A percentile compares a stretch with the other conserved stretches of the same genome.
Evolutionary conservation across 2,113 vertebrate species (phyloP).

Genomic region (Microtus oregoni): DNA sequence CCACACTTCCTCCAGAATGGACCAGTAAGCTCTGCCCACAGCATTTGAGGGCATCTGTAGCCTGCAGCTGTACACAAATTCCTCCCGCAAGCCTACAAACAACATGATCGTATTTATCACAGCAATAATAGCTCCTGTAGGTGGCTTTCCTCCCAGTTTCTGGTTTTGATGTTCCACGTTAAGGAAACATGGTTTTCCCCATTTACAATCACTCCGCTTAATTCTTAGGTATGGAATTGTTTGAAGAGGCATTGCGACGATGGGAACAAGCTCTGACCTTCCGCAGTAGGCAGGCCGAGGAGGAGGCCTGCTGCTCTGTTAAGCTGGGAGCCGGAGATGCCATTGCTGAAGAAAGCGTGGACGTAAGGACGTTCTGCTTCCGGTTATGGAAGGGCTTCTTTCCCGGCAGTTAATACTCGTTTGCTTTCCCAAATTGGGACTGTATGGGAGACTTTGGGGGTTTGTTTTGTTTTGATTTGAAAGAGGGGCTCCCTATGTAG

Average conservation of each 20-base stretch:
- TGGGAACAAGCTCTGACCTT: constrained; percentile 97
- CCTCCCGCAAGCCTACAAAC: background rate
- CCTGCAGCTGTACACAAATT: too few species aligned
- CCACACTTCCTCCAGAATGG: background rate
- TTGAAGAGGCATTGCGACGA: constrained; percentile 94
- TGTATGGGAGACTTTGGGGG: background rate
- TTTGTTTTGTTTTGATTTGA: background rate
- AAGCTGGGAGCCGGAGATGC: constrained; percentile 94
- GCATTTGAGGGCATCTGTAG: background rate
- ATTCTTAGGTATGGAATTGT: constrained; percentile 95
- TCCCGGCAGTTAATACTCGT: background rate
- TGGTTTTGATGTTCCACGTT: background rate
- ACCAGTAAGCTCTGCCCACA: background rate
- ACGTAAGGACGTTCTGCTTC: constrained; percentile 85
- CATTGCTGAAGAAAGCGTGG: constrained; percentile 94
- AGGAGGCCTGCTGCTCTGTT: constrained; percentile 92
- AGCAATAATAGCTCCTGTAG: too few species aligned
- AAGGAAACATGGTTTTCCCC: background rate
- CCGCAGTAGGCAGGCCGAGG: constrained; percentile 91
- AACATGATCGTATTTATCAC: background rate
- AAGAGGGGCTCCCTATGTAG: background rate
- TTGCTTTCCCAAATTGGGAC: background rate
- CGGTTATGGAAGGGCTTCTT: background rate
- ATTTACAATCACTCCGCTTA: background rate
- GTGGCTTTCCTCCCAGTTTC: background rate